Evolutionary conservation across 2,888 invertebrate species (phyloP).

Genomic region (Cheilosia grossa): DNA sequence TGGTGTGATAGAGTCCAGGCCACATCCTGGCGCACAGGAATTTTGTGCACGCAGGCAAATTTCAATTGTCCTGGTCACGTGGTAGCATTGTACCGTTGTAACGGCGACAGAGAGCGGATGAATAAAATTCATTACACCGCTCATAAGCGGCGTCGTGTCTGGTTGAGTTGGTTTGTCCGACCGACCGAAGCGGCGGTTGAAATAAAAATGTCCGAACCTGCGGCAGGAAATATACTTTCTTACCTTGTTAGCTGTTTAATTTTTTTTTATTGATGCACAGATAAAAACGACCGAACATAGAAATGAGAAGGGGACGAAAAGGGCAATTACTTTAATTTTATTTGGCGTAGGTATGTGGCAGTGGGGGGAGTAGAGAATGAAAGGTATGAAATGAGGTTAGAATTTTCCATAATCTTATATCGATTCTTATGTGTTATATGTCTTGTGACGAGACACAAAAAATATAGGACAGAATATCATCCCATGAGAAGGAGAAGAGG

Average conservation of each 20-base stretch:
- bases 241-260: slow-evolving; percentile 39
- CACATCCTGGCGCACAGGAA: slow-evolving; percentile 27
- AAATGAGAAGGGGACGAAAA: slow-evolving; percentile 27
- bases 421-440: too few relatives aligned
- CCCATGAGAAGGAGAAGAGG: too few relatives aligned
- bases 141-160: slow-evolving; percentile 44
- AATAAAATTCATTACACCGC: slow-evolving; percentile 71
- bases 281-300: slow-evolving; percentile 24
- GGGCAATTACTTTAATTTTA: slow-evolving; percentile 71
- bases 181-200: slow-evolving; percentile 13
- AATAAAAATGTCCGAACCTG: slow-evolving; percentile 59
- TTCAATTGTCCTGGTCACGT: slow-evolving; percentile 67
- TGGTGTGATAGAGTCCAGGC: slow-evolving; percentile 26
- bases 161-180: not conserved
- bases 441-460: too few relatives aligned
- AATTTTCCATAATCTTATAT: too few relatives aligned
- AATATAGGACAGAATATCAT: too few relatives aligned
- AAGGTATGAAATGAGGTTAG: not conserved
- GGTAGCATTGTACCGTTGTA: slow-evolving; percentile 11
- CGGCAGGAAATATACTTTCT: slow-evolving; percentile 45
- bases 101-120: slow-evolving; percentile 55
- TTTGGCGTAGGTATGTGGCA: slow-evolving; percentile 10
- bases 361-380: not conserved
- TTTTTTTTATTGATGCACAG: slow-evolving; percentile 16
- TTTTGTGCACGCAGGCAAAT: slow-evolving; percentile 72